Conservation (phyloP, 2,888 invertebrate species). For the Acleris holmiana region DNA sequence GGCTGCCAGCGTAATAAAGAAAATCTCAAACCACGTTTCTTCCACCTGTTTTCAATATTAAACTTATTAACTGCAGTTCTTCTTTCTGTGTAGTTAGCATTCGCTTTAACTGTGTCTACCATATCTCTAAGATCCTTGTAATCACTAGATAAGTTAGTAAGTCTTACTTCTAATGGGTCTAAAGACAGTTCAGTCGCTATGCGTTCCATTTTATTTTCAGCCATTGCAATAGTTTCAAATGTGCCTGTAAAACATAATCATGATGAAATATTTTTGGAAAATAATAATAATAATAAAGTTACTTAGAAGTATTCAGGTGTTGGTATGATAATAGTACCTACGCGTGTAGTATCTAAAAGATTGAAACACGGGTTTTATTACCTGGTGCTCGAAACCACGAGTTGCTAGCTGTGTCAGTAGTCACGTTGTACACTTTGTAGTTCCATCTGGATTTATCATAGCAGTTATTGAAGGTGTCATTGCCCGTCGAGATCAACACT, state of each 20-base stretch:
- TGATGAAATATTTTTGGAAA: background rate
- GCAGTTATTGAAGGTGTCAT: constrained; percentile 55
- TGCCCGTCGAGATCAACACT: constrained; percentile 43
- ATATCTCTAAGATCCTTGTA: constrained; percentile 65
- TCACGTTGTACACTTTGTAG: constrained; percentile 53
- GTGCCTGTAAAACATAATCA: constrained; percentile 58
- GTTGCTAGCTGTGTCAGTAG: constrained; percentile 51
- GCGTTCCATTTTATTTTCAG: constrained; percentile 87
- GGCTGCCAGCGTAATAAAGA: constrained; percentile 86
- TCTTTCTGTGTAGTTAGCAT: constrained; percentile 79
- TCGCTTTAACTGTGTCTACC: constrained; percentile 76
- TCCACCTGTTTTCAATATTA: constrained; percentile 88
- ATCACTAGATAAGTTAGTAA: constrained; percentile 72
- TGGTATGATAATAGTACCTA: too few species aligned
- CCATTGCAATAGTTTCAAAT: constrained; percentile 80
- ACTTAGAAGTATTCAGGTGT: too few species aligned
- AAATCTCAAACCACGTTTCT: constrained; percentile 86
- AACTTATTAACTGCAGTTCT: constrained; percentile 75
- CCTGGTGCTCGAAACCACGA: constrained; percentile 53
- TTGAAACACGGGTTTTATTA: constrained; percentile 32
- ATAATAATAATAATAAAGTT: too few species aligned
- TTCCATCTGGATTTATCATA: constrained; percentile 76
- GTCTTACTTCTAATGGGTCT: constrained; percentile 83
- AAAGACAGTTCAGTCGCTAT: constrained; percentile 78
- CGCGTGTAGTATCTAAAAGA: background rate